These are phyloP conservation scores for Ichneumon xanthorius DNA, from an alignment of 2,888 invertebrate genomes.

Conservation along the genomic window DNA sequence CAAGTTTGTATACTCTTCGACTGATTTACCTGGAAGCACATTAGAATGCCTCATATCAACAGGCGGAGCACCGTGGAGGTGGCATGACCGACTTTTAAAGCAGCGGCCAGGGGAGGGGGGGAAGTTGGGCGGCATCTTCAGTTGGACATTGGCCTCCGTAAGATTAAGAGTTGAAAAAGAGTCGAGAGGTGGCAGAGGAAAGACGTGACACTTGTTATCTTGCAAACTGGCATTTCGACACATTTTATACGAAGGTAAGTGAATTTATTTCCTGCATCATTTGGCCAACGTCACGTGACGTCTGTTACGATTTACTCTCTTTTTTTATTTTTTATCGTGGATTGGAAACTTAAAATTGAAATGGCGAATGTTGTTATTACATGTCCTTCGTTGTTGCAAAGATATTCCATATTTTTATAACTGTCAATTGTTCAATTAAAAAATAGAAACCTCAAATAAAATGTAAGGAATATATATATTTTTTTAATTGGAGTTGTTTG, in stretches of 20 bases:
- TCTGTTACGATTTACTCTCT: background rate
- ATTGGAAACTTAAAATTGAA: background rate
- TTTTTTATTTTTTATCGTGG: background rate
- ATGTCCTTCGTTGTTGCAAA: background rate
- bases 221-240: conserved; percentile 45
- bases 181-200: conserved; percentile 78
- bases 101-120: conserved; percentile 75
- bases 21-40: conserved; percentile 68
- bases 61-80: conserved; percentile 78
- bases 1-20: conserved; percentile 6
- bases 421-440: background rate
- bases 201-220: conserved; percentile 69
- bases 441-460: background rate
- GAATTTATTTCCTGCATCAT: background rate
- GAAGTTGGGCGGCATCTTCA: conserved; percentile 83
- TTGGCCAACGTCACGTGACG: background rate
- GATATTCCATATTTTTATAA: background rate
- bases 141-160: conserved; percentile 84
- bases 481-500: background rate
- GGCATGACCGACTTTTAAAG: conserved; percentile 82
- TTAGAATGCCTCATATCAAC: conserved; percentile 82
- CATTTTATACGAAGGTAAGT: conserved; percentile 56
- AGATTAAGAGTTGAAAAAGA: conserved; percentile 83
- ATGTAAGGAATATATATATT: background rate
- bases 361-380: background rate